phyloP scores from a whole-genome alignment of 2,113 vertebrate genomes.

The Ageneiosus marmoratus region DNA sequence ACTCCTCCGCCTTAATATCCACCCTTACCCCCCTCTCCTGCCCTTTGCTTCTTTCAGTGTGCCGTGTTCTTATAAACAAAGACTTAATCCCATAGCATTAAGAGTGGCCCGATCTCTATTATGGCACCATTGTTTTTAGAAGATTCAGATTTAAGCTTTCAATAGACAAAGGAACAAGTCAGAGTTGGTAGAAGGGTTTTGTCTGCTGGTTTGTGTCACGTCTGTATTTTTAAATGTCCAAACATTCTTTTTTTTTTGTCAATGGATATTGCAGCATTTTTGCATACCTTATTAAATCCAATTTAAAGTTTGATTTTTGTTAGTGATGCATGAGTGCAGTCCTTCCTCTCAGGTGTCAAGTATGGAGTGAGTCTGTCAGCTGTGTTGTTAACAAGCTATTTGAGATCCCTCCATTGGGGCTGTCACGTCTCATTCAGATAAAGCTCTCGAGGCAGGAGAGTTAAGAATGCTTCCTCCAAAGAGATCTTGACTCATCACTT shows the following conservation, averaged over 20 bases:
- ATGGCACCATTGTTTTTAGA: slow-evolving; percentile 8
- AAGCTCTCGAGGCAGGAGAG: slow-evolving; percentile 41
- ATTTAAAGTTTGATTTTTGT: slow-evolving; percentile 9
- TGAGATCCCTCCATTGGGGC: slow-evolving; percentile 40
- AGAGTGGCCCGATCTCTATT: not conserved
- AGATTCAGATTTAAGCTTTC: slow-evolving; percentile 2
- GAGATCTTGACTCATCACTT: slow-evolving; percentile 48
- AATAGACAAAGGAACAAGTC: slow-evolving; percentile 9
- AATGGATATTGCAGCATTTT: not conserved
- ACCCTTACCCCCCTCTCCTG: not conserved
- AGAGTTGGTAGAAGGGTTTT: not conserved
- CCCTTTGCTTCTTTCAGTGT: slow-evolving; percentile 10
- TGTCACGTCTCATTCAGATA: slow-evolving; percentile 49
- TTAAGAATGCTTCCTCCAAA: slow-evolving; percentile 33
- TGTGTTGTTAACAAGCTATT: slow-evolving; percentile 44
- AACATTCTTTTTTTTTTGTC: not conserved
- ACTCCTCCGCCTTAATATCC: not conserved
- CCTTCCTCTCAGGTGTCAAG: not conserved
- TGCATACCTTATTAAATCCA: not conserved
- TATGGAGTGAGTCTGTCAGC: slow-evolving; percentile 49
- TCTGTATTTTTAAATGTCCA: not conserved
- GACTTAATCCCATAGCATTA: slow-evolving; percentile 23
- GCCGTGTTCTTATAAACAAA: slow-evolving; percentile 33
- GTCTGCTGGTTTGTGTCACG: not conserved
- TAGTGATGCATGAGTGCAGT: not conserved